phyloP scores from a whole-genome alignment of 2,888 invertebrate species.

The Pherbina coryleti region DNA sequence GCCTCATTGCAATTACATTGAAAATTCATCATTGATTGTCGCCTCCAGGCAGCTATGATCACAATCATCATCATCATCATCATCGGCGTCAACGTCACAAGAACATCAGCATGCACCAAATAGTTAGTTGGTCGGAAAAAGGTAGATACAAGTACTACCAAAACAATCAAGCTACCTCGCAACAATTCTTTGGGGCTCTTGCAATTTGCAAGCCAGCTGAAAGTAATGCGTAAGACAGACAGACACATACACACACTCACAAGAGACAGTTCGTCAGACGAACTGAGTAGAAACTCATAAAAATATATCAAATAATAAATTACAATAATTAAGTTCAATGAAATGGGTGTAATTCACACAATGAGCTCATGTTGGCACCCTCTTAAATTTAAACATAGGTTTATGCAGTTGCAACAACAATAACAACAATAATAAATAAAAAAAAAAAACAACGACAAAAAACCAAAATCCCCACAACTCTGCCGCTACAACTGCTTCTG shows the following conservation, averaged over 20 bases:
- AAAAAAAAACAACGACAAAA: no score
- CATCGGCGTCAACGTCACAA: background rate
- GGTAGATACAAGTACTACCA: no score
- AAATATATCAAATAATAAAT: constrained; percentile 67
- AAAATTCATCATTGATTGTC: constrained; percentile 36
- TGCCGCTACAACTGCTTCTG: background rate
- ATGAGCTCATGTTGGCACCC: constrained; percentile 63
- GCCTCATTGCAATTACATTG: constrained; percentile 31
- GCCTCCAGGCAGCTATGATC: constrained; percentile 26
- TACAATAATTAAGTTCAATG: constrained; percentile 69
- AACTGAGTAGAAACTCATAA: constrained; percentile 52
- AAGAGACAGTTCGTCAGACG: constrained; percentile 15
- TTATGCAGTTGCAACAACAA: constrained; percentile 44
- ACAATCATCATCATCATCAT: constrained; percentile 8
- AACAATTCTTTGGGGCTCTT: background rate
- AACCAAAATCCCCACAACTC: background rate
- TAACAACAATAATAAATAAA: background rate
- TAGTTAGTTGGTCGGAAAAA: background rate
- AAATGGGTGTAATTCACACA: constrained; percentile 62
- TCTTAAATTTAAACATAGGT: constrained; percentile 66
- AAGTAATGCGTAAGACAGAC: no score
- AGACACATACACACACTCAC: background rate
- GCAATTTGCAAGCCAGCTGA: constrained; percentile 13
- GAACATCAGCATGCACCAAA: background rate
- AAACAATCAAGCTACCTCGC: no score